These are phyloP conservation scores for Oxystoma pomonae DNA, from an alignment of 2,888 invertebrate species.

Conservation along the genomic window DNA sequence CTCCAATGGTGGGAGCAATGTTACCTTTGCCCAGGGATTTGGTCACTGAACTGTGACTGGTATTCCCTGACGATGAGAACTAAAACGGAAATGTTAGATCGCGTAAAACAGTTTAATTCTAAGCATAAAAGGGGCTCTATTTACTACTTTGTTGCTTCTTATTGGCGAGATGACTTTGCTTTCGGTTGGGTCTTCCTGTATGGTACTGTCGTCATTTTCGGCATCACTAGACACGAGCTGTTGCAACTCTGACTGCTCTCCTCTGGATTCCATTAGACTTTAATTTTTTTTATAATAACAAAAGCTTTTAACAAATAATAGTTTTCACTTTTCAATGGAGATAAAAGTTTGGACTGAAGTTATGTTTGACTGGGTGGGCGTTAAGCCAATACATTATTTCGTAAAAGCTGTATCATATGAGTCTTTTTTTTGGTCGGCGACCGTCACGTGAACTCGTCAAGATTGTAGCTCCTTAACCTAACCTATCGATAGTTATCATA, in stretches of 20 bases:
- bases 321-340: too few relatives aligned
- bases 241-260: slow-evolving; percentile 47
- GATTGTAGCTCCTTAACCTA: too few relatives aligned
- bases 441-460: too few relatives aligned
- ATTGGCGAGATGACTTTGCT: slow-evolving; percentile 45
- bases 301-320: too few relatives aligned
- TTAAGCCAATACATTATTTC: too few relatives aligned
- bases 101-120: too few relatives aligned
- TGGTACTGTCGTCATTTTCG: slow-evolving; percentile 46
- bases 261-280: slow-evolving; percentile 46
- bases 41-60: slow-evolving; percentile 46
- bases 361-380: too few relatives aligned
- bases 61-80: slow-evolving; percentile 47
- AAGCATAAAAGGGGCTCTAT: slow-evolving; percentile 4
- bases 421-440: too few relatives aligned
- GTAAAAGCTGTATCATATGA: too few relatives aligned
- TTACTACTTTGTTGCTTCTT: slow-evolving; percentile 43
- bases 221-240: slow-evolving; percentile 48
- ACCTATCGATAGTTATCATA: too few relatives aligned
- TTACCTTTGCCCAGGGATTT: slow-evolving; percentile 33
- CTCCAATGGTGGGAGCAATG: slow-evolving; percentile 32
- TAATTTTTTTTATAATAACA: too few relatives aligned
- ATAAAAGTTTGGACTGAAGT: too few relatives aligned
- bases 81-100: slow-evolving; percentile 27
- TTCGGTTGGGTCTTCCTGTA: slow-evolving; percentile 44